Evolutionary conservation across 2,888 invertebrate species (phyloP).

Genomic region (Empis stercorea): DNA sequence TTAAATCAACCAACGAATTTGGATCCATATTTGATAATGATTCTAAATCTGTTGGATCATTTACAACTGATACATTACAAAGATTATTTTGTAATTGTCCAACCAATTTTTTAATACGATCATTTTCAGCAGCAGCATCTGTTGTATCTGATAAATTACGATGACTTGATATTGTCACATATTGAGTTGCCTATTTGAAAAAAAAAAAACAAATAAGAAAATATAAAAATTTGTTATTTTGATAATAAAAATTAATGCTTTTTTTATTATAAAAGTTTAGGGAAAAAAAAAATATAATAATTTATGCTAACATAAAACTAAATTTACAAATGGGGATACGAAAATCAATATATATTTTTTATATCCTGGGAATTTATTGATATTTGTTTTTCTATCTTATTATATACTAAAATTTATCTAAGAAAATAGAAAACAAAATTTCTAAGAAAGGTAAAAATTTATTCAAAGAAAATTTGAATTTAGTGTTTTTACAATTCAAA

Average conservation of each 20-base stretch:
- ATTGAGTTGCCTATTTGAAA: slow-evolving; percentile 30
- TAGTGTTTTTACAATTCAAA: too few relatives aligned
- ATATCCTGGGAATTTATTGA: too few relatives aligned
- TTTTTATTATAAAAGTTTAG: too few relatives aligned
- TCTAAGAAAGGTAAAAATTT: too few relatives aligned
- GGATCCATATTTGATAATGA: slow-evolving; percentile 82
- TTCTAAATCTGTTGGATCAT: slow-evolving; percentile 65
- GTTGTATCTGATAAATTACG: slow-evolving; percentile 38
- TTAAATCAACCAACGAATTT: slow-evolving; percentile 71
- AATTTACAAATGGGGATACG: too few relatives aligned
- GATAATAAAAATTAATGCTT: background rate
- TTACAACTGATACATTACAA: slow-evolving; percentile 71
- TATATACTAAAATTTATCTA: too few relatives aligned
- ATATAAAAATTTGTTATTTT: background rate
- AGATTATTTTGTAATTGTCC: slow-evolving; percentile 67
- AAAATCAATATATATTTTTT: too few relatives aligned
- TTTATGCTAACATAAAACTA: too few relatives aligned
- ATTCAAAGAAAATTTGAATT: too few relatives aligned
- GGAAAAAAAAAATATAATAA: too few relatives aligned
- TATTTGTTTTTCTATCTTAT: too few relatives aligned
- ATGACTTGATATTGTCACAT: slow-evolving; percentile 37
- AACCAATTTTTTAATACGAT: slow-evolving; percentile 58
- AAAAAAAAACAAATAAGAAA: background rate
- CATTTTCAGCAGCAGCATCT: slow-evolving; percentile 29
- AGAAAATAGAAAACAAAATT: too few relatives aligned